Conservation (phyloP, 2,888 invertebrate species). For the Melanargia galathea region DNA sequence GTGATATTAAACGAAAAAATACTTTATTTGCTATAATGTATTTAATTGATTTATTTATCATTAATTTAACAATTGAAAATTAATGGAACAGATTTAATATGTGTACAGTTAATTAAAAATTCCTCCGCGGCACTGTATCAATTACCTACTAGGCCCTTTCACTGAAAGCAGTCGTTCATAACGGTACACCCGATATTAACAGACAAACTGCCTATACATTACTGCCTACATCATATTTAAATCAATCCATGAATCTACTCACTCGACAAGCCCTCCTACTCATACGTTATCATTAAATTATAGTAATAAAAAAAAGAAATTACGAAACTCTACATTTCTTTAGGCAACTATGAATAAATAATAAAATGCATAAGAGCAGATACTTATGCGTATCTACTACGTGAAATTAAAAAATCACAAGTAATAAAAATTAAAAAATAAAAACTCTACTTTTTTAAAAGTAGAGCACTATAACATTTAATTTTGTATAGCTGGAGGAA, state of each 20-base stretch:
- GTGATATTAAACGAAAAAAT: no score
- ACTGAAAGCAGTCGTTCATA: conserved; percentile 42
- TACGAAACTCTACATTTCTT: no score
- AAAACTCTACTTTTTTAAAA: no score
- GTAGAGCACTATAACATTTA: no score
- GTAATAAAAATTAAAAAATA: no score
- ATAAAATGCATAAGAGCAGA: no score
- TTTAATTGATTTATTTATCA: neutral
- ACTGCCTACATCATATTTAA: conserved; percentile 35
- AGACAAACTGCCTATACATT: conserved; percentile 36
- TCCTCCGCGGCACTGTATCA: conserved; percentile 20
- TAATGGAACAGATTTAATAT: conserved; percentile 8
- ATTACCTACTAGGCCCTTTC: conserved; percentile 39
- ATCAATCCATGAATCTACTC: conserved; percentile 26
- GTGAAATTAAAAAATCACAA: no score
- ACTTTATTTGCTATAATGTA: neutral
- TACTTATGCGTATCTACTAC: no score
- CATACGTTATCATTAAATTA: neutral
- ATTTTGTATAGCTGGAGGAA: no score
- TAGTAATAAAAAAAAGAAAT: neutral
- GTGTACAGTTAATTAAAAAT: conserved; percentile 26
- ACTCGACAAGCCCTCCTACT: neutral
- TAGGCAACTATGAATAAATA: no score
- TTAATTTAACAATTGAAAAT: conserved; percentile 3
- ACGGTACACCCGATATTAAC: conserved; percentile 46